Percentiles rank a stretch among this genome's conserved stretches.
phyloP scores from a whole-genome alignment of 2,113 vertebrate genomes.

The Alosa alosa region DNA sequence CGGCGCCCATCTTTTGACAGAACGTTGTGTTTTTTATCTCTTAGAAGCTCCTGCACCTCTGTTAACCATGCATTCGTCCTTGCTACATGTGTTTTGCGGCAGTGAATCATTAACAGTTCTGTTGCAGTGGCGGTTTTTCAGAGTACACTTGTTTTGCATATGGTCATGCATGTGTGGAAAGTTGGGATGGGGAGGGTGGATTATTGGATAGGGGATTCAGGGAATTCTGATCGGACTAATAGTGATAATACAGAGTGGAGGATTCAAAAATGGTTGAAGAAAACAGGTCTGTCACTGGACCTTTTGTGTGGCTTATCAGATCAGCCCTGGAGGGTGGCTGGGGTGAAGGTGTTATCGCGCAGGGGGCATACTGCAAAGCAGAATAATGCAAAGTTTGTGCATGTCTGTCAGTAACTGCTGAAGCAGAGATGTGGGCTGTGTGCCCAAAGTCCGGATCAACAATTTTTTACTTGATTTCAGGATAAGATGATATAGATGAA shows the following conservation, averaged over 20 bases:
- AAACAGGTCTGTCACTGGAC: not conserved
- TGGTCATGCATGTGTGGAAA: constrained; percentile 9
- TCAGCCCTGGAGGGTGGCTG: not conserved
- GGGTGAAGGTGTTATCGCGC: not conserved
- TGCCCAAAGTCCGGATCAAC: not conserved
- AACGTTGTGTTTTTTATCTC: not conserved
- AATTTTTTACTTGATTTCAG: not conserved
- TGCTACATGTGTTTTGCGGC: not conserved
- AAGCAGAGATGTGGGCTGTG: not conserved
- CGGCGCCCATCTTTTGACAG: not conserved
- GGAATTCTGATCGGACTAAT: not conserved
- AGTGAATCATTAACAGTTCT: constrained; percentile 58
- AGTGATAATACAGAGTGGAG: not conserved
- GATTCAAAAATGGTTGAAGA: not conserved
- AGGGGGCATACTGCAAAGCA: no score
- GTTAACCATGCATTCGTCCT: not conserved
- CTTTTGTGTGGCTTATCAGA: constrained; percentile 5
- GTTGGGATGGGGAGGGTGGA: not conserved
- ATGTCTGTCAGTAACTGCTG: not conserved
- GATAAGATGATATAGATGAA: not conserved
- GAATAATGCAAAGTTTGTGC: no score
- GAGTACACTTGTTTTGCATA: constrained; percentile 60
- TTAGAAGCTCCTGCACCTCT: not conserved
- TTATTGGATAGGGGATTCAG: not conserved
- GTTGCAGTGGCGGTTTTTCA: constrained; percentile 46